phyloP scores from a whole-genome alignment of 2,888 invertebrate species.

The Dynastes hyllus region DNA sequence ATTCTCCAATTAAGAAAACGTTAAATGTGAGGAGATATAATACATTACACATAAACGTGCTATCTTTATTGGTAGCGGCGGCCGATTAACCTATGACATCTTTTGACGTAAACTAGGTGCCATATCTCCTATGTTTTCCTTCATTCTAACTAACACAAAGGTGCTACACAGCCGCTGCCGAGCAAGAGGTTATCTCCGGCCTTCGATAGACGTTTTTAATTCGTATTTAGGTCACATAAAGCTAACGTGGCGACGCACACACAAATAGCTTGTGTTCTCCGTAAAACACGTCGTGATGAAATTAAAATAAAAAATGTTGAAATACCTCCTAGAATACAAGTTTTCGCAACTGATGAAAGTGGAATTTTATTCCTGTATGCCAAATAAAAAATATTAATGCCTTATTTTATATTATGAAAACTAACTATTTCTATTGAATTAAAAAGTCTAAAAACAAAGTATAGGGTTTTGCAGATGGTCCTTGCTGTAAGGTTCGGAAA shows the following conservation, averaged over 20 bases:
- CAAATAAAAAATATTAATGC: no score
- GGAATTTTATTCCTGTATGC: no score
- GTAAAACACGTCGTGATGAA: conserved; percentile 39
- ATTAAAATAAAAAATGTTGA: conserved; percentile 37
- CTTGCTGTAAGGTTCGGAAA: no score
- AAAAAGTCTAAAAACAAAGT: no score
- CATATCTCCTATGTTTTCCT: conserved; percentile 27
- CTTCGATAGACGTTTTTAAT: conserved; percentile 38
- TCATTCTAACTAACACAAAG: conserved; percentile 33
- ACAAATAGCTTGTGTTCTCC: conserved; percentile 32
- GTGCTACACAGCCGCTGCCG: conserved; percentile 32
- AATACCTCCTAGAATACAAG: conserved; percentile 30
- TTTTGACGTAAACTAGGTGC: conserved; percentile 45
- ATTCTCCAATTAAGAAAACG: conserved; percentile 15
- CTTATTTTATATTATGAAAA: no score
- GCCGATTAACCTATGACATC: conserved; percentile 45
- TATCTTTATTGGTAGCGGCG: conserved; percentile 39
- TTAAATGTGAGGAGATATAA: conserved; percentile 27
- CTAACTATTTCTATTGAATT: no score
- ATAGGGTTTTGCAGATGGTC: no score
- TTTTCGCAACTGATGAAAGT: background rate
- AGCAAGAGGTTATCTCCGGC: conserved; percentile 34
- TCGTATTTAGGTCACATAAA: conserved; percentile 40
- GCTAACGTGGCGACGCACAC: conserved; percentile 41
- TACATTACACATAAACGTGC: conserved; percentile 14